Base-by-base conservation (phyloP, 2,113 vertebrate genomes). In the Delphinapterus leucas region DNA sequence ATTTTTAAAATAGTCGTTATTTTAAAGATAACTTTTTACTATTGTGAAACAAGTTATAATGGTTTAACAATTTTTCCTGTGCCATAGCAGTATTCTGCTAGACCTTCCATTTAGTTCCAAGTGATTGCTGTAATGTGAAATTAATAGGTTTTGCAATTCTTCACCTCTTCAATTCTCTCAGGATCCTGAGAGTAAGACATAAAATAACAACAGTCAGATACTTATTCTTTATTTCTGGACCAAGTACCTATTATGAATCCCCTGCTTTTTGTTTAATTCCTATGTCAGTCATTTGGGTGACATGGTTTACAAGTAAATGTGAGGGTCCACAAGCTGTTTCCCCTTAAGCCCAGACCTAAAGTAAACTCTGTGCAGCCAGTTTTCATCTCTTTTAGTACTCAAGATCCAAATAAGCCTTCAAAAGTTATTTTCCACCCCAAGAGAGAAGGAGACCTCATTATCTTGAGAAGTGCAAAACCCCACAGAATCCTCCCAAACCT, bases 1-100 rank as follows among this genome's bases (percentile, higher is more conserved):
- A 44, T 94, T 94, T 95, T 84, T 2, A 97, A 77, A 97, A 55
- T 70, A 38, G 6, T 91, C 44, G 74, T 93, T 80, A 26, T 65
- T 92, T 96, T 82, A 92, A 85, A 93, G 36, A n/a, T 65, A 55
- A 63, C 68, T 81, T 89, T 53, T 53, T 85, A 65, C 25, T 58
- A 21, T 68, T 86, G 67, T 63, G 33, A 73, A 92, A 92, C 3
- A 63, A 74, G 7, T 83, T 74, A 79, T 25, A 70, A 10, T 90
- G 23, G 21, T 55, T 73, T 95, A 82, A 74, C 31, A 36, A 21
- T 55, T 95, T 92, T 91, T 92, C 49, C 88, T 47, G 1, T 94
- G 21, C 15, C n/a, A 4, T 47, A 71, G 6, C 31, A 44, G 10
- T 95, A 70, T 93, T 95, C 49, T 91, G 12, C 17, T 79, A 74